Base-by-base conservation (phyloP, 2,113 vertebrate species). In the Sisor rabdophorus region DNA sequence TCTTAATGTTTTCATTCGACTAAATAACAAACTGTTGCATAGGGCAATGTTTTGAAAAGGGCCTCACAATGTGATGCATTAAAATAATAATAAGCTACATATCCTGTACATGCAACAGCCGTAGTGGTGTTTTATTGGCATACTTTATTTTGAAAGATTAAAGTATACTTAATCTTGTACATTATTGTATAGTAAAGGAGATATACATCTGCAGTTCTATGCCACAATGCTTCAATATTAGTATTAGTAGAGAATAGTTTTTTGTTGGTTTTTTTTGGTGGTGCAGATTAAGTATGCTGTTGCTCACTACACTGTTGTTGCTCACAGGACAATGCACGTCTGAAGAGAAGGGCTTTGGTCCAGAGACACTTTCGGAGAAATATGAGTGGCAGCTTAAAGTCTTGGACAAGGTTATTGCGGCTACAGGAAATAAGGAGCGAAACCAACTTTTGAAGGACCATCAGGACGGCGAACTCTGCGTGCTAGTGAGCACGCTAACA, bases 341-440 rank as follows among this genome's bases (percentile, higher is more conserved):
- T 4, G 80, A 69, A 13, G 81, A 86, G 59, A 75, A 58, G 26
- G 77, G 73, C 52, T 56, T 80, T 4, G 79, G 65, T 40, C 79
- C 88, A 77, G 84, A 89, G 82, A 88, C 87, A 80, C 88, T 89
- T 78, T 75, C 90, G 81, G 89, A 90, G 78, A 80, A 84, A 0
- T 88, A 89, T 0, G 89, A 91, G 73, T 87, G 88, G 89, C 91
- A 93, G 87, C 82, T 91, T 74, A 87, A 81, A 81, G 86, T 83
- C 24, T 76, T 91, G 10, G 84, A 85, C 76, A 86, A 87, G 20
- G 80, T 86, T 28, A 73, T 90, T 2, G 84, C 84, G 1, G 87
- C 89, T 78, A 81, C 83, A 64, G 86, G 87, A 72, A 84, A 68
- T 69, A 56, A 82, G 1, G 90, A 88, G 83, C 89, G 89, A 87